phyloP scores from a whole-genome alignment of 2,888 invertebrate species.

The Trichogramma evanescens region DNA sequence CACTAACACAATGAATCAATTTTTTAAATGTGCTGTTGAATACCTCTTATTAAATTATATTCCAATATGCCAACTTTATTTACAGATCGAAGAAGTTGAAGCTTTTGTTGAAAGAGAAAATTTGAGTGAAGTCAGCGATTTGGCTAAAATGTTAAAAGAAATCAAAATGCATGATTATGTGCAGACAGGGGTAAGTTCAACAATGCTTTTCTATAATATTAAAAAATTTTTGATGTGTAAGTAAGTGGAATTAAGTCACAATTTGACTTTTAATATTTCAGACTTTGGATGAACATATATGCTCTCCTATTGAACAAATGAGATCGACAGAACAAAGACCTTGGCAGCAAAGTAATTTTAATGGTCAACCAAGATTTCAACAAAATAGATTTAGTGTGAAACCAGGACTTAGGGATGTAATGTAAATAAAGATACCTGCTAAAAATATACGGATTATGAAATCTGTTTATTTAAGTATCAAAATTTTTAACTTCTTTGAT shows the following conservation, averaged over 20 bases:
- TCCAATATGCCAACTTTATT: conserved; percentile 22
- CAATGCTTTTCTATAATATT: not conserved
- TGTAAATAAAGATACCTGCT: not conserved
- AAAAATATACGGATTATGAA: not conserved
- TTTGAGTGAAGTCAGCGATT: conserved; percentile 54
- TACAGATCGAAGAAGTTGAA: conserved; percentile 52
- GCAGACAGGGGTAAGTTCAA: conserved; percentile 46
- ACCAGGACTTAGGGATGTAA: conserved; percentile 10
- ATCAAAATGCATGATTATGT: conserved; percentile 53
- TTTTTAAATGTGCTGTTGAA: not conserved
- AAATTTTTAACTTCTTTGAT: not conserved
- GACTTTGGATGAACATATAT: conserved; percentile 43
- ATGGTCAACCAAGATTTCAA: not conserved
- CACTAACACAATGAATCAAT: not conserved
- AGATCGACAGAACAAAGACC: not conserved
- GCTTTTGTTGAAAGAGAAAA: conserved; percentile 48
- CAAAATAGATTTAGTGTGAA: not conserved
- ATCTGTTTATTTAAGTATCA: not conserved
- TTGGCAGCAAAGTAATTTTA: not conserved
- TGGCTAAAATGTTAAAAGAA: conserved; percentile 52
- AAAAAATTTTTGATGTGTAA: conserved; percentile 28
- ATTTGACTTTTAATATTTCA: conserved; percentile 27
- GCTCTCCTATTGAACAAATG: conserved; percentile 1
- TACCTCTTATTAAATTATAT: not conserved
- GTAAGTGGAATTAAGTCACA: conserved; percentile 11